Conservation (phyloP, 2,797 vertebrate species). For the Ctenopoma kingsleyae region DNA sequence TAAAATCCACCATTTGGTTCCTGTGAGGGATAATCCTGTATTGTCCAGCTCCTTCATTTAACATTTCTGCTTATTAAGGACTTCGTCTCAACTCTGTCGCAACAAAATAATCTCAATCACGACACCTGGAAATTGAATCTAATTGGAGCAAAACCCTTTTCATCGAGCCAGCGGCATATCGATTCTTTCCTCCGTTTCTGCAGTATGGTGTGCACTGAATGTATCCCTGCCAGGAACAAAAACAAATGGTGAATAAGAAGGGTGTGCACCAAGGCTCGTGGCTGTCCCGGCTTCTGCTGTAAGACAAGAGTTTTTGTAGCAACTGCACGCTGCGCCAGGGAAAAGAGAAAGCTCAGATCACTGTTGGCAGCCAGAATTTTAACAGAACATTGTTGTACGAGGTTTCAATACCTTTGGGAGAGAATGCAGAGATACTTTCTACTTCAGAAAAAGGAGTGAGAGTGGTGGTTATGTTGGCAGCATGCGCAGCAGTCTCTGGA, state of each 20-base stretch:
- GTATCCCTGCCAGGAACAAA: slow-evolving; percentile 64
- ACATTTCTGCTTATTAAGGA: slow-evolving; percentile 53
- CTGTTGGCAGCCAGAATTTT: slow-evolving; percentile 54
- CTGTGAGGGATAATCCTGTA: slow-evolving; percentile 17
- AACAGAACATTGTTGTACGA: slow-evolving; percentile 57
- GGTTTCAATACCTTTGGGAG: slow-evolving; percentile 56
- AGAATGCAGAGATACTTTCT: slow-evolving; percentile 53
- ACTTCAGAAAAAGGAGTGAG: slow-evolving; percentile 57
- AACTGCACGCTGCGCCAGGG: slow-evolving; percentile 47
- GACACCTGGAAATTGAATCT: slow-evolving; percentile 74
- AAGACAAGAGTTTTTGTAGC: slow-evolving; percentile 64
- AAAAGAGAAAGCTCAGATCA: slow-evolving; percentile 53
- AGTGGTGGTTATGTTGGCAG: slow-evolving; percentile 33
- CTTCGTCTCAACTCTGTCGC: slow-evolving; percentile 48
- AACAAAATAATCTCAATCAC: slow-evolving; percentile 71
- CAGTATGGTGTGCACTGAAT: slow-evolving; percentile 57
- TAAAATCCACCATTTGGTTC: slow-evolving; percentile 23
- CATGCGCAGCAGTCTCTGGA: slow-evolving; percentile 45
- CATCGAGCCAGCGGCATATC: slow-evolving; percentile 53
- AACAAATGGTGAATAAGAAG: slow-evolving; percentile 72
- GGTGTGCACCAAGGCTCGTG: slow-evolving; percentile 46
- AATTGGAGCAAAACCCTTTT: slow-evolving; percentile 68
- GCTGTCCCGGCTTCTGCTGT: slow-evolving; percentile 39
- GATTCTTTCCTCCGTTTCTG: slow-evolving; percentile 61
- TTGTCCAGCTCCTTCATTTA: slow-evolving; percentile 48